These are phyloP conservation scores for Philereme vetulata DNA, from an alignment of 2,888 invertebrate species.

Conservation along the genomic window DNA sequence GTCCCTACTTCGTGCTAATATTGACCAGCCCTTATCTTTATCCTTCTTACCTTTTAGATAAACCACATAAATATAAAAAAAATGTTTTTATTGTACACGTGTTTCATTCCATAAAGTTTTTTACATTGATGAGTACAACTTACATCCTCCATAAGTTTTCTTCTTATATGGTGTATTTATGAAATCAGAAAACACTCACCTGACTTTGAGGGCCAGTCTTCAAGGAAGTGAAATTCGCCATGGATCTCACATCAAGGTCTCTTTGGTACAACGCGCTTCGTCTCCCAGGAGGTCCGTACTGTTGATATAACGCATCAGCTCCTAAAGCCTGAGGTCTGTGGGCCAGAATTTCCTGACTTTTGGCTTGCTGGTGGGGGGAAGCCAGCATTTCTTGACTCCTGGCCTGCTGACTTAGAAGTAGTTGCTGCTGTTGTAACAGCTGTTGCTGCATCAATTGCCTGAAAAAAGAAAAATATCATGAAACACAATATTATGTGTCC, in stretches of 20 bases:
- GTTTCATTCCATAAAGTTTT: too few relatives aligned
- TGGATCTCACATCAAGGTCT: conserved; percentile 72
- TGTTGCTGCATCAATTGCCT: conserved; percentile 79
- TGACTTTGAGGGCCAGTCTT: conserved; percentile 72
- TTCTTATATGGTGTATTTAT: neutral
- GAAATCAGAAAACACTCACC: conserved; percentile 43
- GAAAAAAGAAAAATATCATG: conserved; percentile 28
- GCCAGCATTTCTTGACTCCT: conserved; percentile 84
- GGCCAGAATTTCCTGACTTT: conserved; percentile 84
- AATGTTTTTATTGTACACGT: too few relatives aligned
- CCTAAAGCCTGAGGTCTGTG: conserved; percentile 71
- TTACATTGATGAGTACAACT: too few relatives aligned
- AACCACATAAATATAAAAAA: too few relatives aligned
- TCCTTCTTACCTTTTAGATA: too few relatives aligned
- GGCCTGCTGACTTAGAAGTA: conserved; percentile 77
- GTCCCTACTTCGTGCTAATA: too few relatives aligned
- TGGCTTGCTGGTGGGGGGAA: conserved; percentile 58
- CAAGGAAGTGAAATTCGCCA: conserved; percentile 77
- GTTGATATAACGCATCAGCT: conserved; percentile 77
- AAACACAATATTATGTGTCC: neutral
- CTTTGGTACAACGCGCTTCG: conserved; percentile 75
- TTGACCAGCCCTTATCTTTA: too few relatives aligned
- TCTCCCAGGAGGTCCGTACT: conserved; percentile 74
- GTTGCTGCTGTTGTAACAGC: conserved; percentile 77
- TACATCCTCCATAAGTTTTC: too few relatives aligned